Evolutionary conservation across 2,888 invertebrate species (phyloP).

Genomic region (Leucophenga montana): DNA sequence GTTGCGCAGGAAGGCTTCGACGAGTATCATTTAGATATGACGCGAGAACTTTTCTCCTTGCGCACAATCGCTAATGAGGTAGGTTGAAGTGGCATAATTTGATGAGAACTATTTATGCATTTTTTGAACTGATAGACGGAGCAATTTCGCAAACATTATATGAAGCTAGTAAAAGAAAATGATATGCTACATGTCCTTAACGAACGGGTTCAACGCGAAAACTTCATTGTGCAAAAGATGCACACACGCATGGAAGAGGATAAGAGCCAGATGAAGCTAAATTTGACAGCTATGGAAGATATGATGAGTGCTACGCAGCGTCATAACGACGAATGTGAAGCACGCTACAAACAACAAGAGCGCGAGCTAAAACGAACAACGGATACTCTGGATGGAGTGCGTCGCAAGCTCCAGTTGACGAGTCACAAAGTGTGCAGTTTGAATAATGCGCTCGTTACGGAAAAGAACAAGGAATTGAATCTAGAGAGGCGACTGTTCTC

Average conservation of each 20-base stretch:
- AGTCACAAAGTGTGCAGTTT: constrained; percentile 38
- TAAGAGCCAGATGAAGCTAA: not conserved
- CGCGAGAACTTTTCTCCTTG: constrained; percentile 45
- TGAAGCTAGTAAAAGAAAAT: not conserved
- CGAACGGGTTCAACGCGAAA: constrained; percentile 30
- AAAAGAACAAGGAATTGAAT: constrained; percentile 35
- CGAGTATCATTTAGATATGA: constrained; percentile 40
- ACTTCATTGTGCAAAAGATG: constrained; percentile 19
- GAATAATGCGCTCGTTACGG: not conserved
- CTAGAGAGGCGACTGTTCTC: constrained; percentile 31
- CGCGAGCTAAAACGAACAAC: constrained; percentile 35
- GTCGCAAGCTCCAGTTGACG: constrained; percentile 42
- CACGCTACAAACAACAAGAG: not conserved
- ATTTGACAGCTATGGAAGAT: not conserved
- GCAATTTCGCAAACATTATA: not conserved
- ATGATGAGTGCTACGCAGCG: not conserved
- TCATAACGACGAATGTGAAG: not conserved
- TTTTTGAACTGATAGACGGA: not conserved
- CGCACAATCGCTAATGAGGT: not conserved
- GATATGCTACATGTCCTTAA: not conserved
- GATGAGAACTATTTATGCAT: too few species aligned
- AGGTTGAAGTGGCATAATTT: too few species aligned
- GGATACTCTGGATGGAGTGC: constrained; percentile 18
- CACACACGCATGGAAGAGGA: constrained; percentile 19
- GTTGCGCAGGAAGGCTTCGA: constrained; percentile 29